These are phyloP conservation scores for Gerris lacustris DNA, from an alignment of 2,888 invertebrate species.

Conservation along the genomic window DNA sequence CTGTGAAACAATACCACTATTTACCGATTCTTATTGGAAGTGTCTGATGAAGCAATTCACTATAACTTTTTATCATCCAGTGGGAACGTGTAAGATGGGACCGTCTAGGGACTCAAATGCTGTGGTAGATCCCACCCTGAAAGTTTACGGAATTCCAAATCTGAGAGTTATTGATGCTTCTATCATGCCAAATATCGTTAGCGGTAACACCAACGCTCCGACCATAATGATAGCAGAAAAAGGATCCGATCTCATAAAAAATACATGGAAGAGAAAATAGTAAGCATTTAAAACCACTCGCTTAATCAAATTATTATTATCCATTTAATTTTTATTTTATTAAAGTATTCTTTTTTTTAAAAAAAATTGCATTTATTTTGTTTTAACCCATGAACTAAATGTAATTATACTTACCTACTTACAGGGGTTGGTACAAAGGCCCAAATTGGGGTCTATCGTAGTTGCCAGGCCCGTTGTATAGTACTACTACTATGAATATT, in stretches of 20 bases:
- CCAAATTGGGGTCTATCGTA: no score
- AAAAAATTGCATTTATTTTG: no score
- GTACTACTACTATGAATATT: no score
- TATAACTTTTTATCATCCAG: constrained; percentile 24
- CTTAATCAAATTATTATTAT: no score
- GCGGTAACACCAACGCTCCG: constrained; percentile 35
- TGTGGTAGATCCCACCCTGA: constrained; percentile 31
- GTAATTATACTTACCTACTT: no score
- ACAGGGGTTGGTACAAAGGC: no score
- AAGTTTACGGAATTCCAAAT: constrained; percentile 32
- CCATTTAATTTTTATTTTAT: no score
- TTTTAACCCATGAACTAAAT: no score
- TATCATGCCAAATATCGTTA: constrained; percentile 34
- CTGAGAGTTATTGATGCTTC: constrained; percentile 36
- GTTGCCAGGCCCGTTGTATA: no score
- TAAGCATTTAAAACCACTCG: no score
- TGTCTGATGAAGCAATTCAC: constrained; percentile 55
- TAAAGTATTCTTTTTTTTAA: no score
- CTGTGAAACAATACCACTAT: constrained; percentile 26
- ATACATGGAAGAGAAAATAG: no score
- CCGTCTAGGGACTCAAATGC: constrained; percentile 29
- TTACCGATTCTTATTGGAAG: constrained; percentile 29
- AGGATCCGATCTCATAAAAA: constrained; percentile 30
- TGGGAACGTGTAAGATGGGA: constrained; percentile 34
- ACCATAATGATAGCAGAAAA: constrained; percentile 36